Evolutionary conservation across 2,888 invertebrate genomes (phyloP).

Genomic region (Ichneumoninae sp.): DNA sequence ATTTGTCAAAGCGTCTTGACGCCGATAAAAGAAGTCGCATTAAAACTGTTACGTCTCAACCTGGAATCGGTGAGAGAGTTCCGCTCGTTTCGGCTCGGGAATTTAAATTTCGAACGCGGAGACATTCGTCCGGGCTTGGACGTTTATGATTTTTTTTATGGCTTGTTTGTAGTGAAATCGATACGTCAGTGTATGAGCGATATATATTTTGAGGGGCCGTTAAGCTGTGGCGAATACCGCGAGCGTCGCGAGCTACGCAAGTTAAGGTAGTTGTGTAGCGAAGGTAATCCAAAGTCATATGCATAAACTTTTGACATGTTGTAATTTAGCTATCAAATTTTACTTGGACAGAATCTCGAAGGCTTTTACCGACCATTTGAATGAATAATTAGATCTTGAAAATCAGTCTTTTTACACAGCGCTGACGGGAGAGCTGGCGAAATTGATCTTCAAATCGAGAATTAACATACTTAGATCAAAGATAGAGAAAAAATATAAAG

Average conservation of each 20-base stretch:
- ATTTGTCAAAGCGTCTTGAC: background rate
- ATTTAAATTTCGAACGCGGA: background rate
- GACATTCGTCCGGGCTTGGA: background rate
- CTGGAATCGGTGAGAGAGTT: background rate
- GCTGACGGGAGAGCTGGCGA: too few relatives aligned
- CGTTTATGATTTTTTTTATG: background rate
- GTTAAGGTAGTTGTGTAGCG: too few relatives aligned
- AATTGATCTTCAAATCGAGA: too few relatives aligned
- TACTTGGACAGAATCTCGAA: too few relatives aligned
- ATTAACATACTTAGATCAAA: too few relatives aligned
- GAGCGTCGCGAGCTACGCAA: background rate
- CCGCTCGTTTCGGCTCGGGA: background rate
- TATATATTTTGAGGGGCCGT: background rate
- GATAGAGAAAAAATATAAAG: too few relatives aligned
- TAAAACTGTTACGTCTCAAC: background rate
- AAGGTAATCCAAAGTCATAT: too few relatives aligned
- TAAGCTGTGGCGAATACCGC: background rate
- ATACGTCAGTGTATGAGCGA: background rate
- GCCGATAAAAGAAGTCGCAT: slow-evolving; percentile 5
- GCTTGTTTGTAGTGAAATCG: background rate
- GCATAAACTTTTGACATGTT: too few relatives aligned
- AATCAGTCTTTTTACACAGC: too few relatives aligned
- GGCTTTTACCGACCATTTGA: too few relatives aligned
- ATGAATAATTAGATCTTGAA: too few relatives aligned
- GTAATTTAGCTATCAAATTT: too few relatives aligned